These are phyloP conservation scores for Metellina segmentata DNA, from an alignment of 2,888 invertebrate species.

Conservation along the genomic window DNA sequence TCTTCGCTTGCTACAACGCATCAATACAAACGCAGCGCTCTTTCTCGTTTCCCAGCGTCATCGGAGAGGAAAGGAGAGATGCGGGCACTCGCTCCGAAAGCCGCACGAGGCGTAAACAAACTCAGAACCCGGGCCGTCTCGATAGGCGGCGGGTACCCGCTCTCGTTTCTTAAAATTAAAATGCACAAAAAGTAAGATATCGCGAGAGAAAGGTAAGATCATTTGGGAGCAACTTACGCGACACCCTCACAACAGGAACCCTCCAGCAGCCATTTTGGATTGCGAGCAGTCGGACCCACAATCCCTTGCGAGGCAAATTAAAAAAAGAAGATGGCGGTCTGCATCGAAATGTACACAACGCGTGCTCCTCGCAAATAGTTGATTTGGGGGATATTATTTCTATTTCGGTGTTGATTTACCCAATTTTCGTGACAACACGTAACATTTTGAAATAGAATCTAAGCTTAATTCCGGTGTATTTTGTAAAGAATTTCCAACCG, in stretches of 20 bases:
- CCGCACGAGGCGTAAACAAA: conserved; percentile 7
- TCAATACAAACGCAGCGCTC: conserved; percentile 52
- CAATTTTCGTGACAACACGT: not conserved
- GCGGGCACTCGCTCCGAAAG: conserved; percentile 41
- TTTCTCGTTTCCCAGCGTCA: conserved; percentile 58
- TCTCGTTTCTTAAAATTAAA: conserved; percentile 44
- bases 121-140: not conserved
- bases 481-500: not conserved
- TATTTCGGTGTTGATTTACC: not conserved
- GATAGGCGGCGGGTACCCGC: conserved; percentile 18
- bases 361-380: conserved; percentile 24
- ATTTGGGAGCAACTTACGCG: conserved; percentile 76
- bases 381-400: not conserved
- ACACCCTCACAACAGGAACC: conserved; percentile 76
- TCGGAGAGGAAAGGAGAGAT: conserved; percentile 52
- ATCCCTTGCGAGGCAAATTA: conserved; percentile 71
- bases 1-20: conserved; percentile 54
- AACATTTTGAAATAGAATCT: not conserved
- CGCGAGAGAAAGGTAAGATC: conserved; percentile 47
- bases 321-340: conserved; percentile 71
- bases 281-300: conserved; percentile 71
- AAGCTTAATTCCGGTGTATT: not conserved
- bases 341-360: conserved; percentile 63
- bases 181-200: conserved; percentile 23
- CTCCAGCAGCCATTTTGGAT: conserved; percentile 77